Evolutionary conservation across 2,797 vertebrate genomes (phyloP).

Genomic region (Tadarida brasiliensis): DNA sequence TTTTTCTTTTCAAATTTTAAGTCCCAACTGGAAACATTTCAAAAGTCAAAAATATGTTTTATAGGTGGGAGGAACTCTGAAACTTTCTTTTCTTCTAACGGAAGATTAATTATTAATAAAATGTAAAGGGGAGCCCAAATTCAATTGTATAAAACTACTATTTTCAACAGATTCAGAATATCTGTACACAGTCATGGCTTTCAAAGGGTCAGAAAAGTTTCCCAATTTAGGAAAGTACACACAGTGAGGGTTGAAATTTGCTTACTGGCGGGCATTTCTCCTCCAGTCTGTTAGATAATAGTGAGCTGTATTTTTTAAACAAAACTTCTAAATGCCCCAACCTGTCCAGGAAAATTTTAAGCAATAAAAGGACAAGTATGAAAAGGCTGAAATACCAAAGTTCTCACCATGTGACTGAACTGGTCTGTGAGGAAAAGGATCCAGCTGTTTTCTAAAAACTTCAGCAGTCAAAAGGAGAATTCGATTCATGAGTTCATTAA

Average conservation of each 20-base stretch:
- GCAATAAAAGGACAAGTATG: slow-evolving; percentile 59
- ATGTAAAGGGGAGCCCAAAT: neutral
- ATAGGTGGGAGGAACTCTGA: slow-evolving; percentile 5
- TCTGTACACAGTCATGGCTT: neutral
- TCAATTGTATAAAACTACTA: neutral
- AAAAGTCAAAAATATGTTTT: slow-evolving; percentile 52
- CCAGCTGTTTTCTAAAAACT: slow-evolving; percentile 92
- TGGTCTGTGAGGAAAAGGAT: slow-evolving; percentile 92
- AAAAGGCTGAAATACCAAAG: slow-evolving; percentile 44
- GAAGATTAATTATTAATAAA: slow-evolving; percentile 59
- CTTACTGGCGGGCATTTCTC: neutral
- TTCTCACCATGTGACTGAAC: slow-evolving; percentile 94
- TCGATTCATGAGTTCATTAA: slow-evolving; percentile 93
- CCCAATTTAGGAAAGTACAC: neutral
- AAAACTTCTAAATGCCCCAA: neutral
- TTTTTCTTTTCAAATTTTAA: slow-evolving; percentile 61
- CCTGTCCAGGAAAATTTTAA: slow-evolving; percentile 33
- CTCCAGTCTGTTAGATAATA: neutral
- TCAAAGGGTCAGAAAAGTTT: neutral
- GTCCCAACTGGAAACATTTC: slow-evolving; percentile 37
- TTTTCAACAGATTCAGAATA: neutral
- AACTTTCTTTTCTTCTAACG: slow-evolving; percentile 55
- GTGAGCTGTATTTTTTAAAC: slow-evolving; percentile 50
- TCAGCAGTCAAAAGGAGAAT: slow-evolving; percentile 93
- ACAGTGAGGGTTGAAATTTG: neutral